These are phyloP conservation scores for Brachyrhaphis roseni DNA, from an alignment of 2,797 vertebrate species.

Conservation along the genomic window DNA sequence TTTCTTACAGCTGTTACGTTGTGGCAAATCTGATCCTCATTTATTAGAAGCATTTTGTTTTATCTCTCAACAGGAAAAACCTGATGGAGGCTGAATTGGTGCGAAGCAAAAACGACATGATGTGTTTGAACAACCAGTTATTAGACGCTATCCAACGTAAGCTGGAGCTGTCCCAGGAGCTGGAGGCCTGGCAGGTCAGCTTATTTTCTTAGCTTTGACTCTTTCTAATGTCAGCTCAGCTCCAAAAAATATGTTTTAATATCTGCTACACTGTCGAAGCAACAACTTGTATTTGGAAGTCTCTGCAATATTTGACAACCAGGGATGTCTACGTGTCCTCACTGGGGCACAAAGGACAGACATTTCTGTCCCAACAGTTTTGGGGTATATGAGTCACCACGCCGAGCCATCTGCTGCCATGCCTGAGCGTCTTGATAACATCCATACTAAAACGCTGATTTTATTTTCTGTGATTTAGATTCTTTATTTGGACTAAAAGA, in stretches of 20 bases:
- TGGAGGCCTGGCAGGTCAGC: conserved; percentile 90
- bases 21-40: not conserved
- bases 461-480: not conserved
- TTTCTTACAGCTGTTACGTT: not conserved
- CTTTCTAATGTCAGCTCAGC: not conserved
- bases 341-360: conserved; percentile 25
- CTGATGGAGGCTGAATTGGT: conserved; percentile 86
- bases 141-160: conserved; percentile 88
- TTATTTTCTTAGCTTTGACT: not conserved
- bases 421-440: conserved; percentile 34
- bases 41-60: conserved; percentile 7
- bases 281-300: not conserved
- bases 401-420: conserved; percentile 44
- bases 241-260: not conserved
- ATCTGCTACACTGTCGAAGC: not conserved
- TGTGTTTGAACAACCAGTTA: conserved; percentile 85
- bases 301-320: not conserved
- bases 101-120: conserved; percentile 82
- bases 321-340: conserved; percentile 5
- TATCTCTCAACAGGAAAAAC: conserved; percentile 78
- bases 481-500: not conserved
- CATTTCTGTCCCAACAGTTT: conserved; percentile 14
- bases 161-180: conserved; percentile 87
- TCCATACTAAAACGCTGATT: conserved; percentile 24
- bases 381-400: conserved; percentile 31